Conservation (phyloP, 2,113 vertebrate species). For the Pygoscelis antarcticus region DNA sequence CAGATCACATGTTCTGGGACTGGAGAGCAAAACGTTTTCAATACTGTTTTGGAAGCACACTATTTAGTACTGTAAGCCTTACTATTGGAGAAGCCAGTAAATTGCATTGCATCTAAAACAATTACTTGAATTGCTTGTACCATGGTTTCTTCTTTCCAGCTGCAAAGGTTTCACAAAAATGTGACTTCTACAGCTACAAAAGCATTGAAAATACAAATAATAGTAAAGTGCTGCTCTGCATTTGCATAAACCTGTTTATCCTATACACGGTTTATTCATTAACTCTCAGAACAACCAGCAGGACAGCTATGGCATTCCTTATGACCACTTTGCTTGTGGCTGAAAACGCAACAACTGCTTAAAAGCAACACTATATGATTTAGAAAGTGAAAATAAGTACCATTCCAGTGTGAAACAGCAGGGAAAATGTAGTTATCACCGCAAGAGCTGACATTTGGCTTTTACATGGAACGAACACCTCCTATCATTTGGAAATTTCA, state of each 20-base stretch:
- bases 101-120: slow-evolving; percentile 1
- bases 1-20: slow-evolving; percentile 17
- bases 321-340: background rate
- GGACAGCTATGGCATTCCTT: slow-evolving; percentile 48
- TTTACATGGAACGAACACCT: background rate
- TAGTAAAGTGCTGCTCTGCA: background rate
- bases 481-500: background rate
- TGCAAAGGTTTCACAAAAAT: slow-evolving; percentile 22
- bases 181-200: background rate
- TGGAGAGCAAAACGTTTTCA: background rate
- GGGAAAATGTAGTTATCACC: background rate
- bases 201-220: slow-evolving; percentile 29
- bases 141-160: background rate
- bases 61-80: background rate
- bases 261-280: slow-evolving; percentile 56
- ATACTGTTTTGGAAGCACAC: background rate
- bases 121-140: background rate
- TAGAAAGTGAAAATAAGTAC: slow-evolving; percentile 27
- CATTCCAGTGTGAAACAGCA: background rate
- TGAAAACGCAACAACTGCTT: background rate
- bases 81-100: background rate
- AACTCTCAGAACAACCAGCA: slow-evolving; percentile 33
- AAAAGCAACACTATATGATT: background rate
- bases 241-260: slow-evolving; percentile 60
- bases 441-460: background rate